Evolutionary conservation across 2,797 vertebrate species (phyloP).

Genomic region (Pristis pectinata): DNA sequence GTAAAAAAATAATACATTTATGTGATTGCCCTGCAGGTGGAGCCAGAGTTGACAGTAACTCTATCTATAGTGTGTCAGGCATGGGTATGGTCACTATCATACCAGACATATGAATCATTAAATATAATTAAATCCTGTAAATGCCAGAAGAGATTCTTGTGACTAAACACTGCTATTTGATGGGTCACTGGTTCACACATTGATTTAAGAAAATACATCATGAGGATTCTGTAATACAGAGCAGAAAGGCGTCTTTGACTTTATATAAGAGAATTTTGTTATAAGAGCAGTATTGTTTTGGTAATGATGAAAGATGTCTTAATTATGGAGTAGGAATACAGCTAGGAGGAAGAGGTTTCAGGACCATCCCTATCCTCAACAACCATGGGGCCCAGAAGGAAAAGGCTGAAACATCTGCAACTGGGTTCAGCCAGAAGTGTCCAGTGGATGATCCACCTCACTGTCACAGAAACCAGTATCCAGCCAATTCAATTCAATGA

Average conservation of each 20-base stretch:
- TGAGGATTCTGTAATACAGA: not conserved
- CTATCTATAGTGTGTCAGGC: not conserved
- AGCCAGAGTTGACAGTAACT: not conserved
- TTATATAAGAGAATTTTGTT: not conserved
- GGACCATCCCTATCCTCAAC: too few species aligned
- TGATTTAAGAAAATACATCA: not conserved
- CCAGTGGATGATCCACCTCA: too few species aligned
- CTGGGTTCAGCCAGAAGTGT: too few species aligned
- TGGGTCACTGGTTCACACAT: not conserved
- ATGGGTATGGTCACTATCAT: not conserved
- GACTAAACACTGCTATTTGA: not conserved
- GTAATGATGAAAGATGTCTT: not conserved
- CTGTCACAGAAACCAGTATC: too few species aligned
- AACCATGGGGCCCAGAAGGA: too few species aligned
- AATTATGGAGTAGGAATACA: too few species aligned
- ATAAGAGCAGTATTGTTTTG: not conserved
- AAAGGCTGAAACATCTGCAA: too few species aligned
- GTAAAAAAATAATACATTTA: not conserved
- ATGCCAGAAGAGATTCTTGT: conserved; percentile 15
- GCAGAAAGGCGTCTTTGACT: not conserved
- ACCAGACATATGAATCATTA: not conserved
- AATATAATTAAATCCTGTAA: conserved; percentile 1
- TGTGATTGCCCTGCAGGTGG: conserved; percentile 1
- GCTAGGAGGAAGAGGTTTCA: too few species aligned
- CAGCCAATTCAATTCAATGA: too few species aligned